Conservation (phyloP, 1,140 invertebrate genomes). For the Neocloeon triangulifer region DNA sequence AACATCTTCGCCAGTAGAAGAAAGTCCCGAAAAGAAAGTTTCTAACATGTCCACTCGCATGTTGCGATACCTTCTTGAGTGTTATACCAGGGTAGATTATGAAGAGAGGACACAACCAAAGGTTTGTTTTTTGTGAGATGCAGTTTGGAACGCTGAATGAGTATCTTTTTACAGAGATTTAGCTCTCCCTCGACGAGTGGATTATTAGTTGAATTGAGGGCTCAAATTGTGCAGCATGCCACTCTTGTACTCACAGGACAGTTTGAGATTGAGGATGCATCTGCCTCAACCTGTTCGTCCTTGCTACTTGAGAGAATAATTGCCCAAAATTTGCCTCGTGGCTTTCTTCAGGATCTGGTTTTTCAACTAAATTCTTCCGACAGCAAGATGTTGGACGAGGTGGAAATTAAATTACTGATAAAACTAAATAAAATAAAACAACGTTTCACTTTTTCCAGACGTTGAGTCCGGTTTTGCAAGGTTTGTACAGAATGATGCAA, state of each 20-base stretch:
- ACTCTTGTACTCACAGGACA: constrained; percentile 32
- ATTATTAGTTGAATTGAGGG: constrained; percentile 28
- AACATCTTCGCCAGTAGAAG: too few relatives aligned
- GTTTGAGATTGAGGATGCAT: constrained; percentile 17
- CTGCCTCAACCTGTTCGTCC: constrained; percentile 13
- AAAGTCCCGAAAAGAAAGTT: constrained; percentile 19
- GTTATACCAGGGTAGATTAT: constrained; percentile 37
- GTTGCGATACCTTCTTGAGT: constrained; percentile 35
- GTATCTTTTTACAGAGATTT: constrained; percentile 21
- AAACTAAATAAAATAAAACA: too few relatives aligned
- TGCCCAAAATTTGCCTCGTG: constrained; percentile 34
- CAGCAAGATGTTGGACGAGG: constrained; percentile 1
- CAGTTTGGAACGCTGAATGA: neutral
- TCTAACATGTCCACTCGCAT: constrained; percentile 15
- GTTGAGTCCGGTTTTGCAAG: constrained; percentile 45
- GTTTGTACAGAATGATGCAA: constrained; percentile 40
- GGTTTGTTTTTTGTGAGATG: constrained; percentile 15
- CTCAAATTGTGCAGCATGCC: constrained; percentile 35
- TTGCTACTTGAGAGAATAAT: constrained; percentile 35
- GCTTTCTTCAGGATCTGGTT: constrained; percentile 41
- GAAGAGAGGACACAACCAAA: constrained; percentile 53
- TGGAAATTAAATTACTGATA: too few relatives aligned
- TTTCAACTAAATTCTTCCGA: constrained; percentile 21
- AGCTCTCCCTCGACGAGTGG: constrained; percentile 30
- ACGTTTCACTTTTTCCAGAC: constrained; percentile 21